Conservation (phyloP, 2,797 vertebrate genomes). For the Prunella strophiata region DNA sequence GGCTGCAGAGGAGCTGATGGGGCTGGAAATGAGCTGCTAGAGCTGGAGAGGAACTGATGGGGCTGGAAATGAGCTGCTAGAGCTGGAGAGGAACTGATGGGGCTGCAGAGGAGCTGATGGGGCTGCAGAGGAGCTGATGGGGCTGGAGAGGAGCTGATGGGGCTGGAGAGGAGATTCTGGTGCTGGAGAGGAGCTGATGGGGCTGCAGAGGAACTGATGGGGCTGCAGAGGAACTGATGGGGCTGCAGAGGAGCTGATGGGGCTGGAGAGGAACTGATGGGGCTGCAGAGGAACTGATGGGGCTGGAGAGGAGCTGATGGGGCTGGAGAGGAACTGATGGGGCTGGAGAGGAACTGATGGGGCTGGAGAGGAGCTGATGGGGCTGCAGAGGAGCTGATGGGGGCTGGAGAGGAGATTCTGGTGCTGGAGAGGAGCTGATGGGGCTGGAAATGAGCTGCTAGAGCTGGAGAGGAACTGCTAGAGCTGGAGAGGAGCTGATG, state of each 20-base stretch:
- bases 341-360: not conserved
- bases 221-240: not conserved
- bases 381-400: accelerated
- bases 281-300: not conserved
- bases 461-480: not conserved
- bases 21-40: not conserved
- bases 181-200: not conserved
- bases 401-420: accelerated
- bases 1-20: accelerated
- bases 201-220: not conserved
- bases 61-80: not conserved
- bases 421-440: not conserved
- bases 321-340: not conserved
- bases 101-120: not conserved
- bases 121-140: too few relatives aligned
- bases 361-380: not conserved
- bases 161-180: too few relatives aligned
- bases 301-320: not conserved
- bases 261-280: not conserved
- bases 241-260: not conserved
- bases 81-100: not conserved
- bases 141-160: not conserved
- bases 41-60: accelerated
- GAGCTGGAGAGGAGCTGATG: not conserved
- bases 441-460: too few relatives aligned